A percentile compares a stretch with the other conserved stretches of the same genome.
phyloP scores from a whole-genome alignment of 2,888 invertebrate genomes.

The Rotaria sp. region DNA sequence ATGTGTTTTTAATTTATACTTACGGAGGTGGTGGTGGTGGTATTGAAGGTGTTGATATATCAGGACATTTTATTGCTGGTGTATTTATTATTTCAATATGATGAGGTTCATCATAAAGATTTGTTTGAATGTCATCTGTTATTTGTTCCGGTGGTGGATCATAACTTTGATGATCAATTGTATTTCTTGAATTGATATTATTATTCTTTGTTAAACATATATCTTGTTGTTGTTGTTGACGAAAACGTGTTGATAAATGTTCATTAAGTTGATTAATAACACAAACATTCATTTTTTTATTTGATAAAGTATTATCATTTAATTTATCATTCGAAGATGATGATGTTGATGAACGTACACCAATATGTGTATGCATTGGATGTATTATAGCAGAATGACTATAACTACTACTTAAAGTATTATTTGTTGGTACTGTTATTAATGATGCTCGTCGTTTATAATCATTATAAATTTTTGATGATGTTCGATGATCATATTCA shows the following conservation, averaged over 20 bases:
- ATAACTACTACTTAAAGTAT: background rate
- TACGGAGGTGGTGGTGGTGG: slow-evolving; percentile 13
- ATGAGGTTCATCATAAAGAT: background rate
- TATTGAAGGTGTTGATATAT: background rate
- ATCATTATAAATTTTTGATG: slow-evolving; percentile 23
- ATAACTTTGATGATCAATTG: background rate
- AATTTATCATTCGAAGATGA: background rate
- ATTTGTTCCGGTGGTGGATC: background rate
- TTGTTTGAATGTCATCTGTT: background rate
- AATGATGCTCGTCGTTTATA: background rate
- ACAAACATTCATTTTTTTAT: background rate
- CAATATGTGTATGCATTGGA: background rate
- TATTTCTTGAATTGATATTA: background rate
- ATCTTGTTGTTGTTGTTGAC: slow-evolving; percentile 6
- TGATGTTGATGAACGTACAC: background rate
- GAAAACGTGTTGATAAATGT: slow-evolving; percentile 3
- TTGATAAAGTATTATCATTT: background rate
- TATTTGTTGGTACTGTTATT: background rate
- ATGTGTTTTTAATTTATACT: background rate
- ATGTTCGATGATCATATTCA: background rate
- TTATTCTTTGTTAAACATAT: background rate
- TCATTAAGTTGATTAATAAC: slow-evolving; percentile 21
- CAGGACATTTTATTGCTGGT: background rate
- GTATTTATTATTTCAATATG: background rate
- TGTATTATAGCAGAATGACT: background rate